Conservation (phyloP, 2,113 vertebrate species). For the Physeter macrocephalus region DNA sequence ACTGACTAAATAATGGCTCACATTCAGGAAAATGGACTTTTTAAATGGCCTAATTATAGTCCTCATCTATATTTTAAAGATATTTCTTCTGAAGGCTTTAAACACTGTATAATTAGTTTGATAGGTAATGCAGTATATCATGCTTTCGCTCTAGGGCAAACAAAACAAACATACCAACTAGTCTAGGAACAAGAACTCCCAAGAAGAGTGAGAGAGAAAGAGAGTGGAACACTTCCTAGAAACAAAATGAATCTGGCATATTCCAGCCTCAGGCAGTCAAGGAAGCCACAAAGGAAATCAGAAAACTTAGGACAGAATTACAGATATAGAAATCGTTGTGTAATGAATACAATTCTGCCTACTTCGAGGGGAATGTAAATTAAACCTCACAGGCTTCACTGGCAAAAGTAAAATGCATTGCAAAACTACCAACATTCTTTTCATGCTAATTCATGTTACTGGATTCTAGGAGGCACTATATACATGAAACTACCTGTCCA, state of each 20-base stretch:
- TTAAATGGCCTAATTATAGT: neutral
- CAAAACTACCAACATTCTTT: neutral
- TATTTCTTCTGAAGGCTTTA: slow-evolving; percentile 13
- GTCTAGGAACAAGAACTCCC: neutral
- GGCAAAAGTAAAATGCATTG: neutral
- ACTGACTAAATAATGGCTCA: slow-evolving; percentile 22
- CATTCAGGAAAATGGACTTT: slow-evolving; percentile 17
- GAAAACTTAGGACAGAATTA: neutral
- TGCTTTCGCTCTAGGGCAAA: slow-evolving; percentile 1
- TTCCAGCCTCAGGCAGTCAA: neutral
- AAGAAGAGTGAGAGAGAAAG: neutral
- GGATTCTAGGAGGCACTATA: neutral
- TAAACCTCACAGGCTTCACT: neutral
- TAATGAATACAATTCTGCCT: neutral
- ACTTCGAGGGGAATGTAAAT: neutral
- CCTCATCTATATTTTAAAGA: slow-evolving; percentile 37
- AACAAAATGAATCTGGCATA: neutral
- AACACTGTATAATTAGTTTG: neutral
- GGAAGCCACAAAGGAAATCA: neutral
- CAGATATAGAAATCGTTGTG: too few relatives aligned
- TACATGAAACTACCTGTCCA: neutral
- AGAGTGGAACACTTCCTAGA: neutral
- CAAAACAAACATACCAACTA: neutral
- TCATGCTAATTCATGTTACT: neutral
- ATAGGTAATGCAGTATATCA: slow-evolving; percentile 8